A percentile compares a stretch with the other conserved stretches of the same genome.
Conservation (phyloP, 2,113 vertebrate species). For the Dipodomys ordii region DNA sequence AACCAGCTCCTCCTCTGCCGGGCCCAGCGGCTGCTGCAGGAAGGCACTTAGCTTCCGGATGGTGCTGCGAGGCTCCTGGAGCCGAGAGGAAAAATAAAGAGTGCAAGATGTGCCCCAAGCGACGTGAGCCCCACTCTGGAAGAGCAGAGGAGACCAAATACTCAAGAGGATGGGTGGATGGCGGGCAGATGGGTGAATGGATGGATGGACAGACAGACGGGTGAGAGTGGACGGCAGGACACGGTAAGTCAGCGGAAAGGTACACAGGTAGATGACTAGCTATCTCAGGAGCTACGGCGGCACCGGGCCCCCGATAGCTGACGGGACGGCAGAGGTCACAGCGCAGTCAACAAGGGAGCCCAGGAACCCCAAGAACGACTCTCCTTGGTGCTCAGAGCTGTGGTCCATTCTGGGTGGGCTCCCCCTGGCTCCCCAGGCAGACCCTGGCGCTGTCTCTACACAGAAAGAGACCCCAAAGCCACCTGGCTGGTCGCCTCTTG, state of each 20-base stretch:
- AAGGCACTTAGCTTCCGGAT: slow-evolving; percentile 86
- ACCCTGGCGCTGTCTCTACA: neutral
- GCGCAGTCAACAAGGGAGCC: too few relatives aligned
- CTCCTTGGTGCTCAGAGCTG: too few relatives aligned
- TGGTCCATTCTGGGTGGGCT: too few relatives aligned
- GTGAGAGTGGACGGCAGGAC: neutral
- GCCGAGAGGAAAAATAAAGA: neutral
- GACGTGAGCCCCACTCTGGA: neutral
- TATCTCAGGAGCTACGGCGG: neutral
- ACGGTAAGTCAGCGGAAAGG: too few relatives aligned
- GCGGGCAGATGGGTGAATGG: neutral
- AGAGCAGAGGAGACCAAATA: neutral
- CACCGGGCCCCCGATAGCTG: neutral
- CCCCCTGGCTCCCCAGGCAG: neutral
- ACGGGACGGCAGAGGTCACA: neutral
- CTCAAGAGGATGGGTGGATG: neutral
- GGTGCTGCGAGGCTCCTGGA: slow-evolving; percentile 85
- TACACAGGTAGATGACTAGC: neutral
- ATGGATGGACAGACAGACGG: too few relatives aligned
- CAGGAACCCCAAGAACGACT: neutral
- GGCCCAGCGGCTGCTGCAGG: slow-evolving; percentile 85
- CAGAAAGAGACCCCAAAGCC: neutral
- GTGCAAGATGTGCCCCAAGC: neutral
- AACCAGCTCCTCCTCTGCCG: slow-evolving; percentile 83
- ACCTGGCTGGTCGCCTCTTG: too few relatives aligned